Evolutionary conservation across 2,888 invertebrate species (phyloP), one percentile per base, ranked within the genome.

Genomic region (Abrostola triplasia): DNA sequence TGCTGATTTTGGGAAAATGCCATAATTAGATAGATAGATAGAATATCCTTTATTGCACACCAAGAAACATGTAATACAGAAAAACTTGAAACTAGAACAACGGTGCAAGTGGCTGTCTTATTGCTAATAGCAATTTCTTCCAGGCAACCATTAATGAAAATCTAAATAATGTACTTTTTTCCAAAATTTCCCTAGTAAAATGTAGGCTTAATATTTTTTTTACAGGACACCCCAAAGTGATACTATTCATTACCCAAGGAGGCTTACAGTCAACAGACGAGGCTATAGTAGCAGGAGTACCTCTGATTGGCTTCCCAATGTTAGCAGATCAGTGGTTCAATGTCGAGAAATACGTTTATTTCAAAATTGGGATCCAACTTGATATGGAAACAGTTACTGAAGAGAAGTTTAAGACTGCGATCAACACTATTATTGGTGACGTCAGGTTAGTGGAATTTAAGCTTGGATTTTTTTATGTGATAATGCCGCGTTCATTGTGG

Each of bases 191-290:
- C n/a, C n/a, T n/a, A n/a, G n/a, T n/a, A n/a, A n/a, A n/a, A n/a
- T n/a, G n/a, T n/a, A n/a, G n/a, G n/a, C n/a, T n/a, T n/a, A 92
- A 0, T 84, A 91, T 88, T 48, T 40, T 10, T 13, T 59, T 83
- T 81, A 0, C 70, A 89, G 89, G 73, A 41, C 94, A 95, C 76
- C 89, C 90, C 0, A 94, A 93, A 58, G 60, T 93, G 0, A 93
- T 92, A 69, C 53, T 91, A 0, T 94, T 94, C 50, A 85, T 93
- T 37, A 91, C 90, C 0, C 92, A 93, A 86, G 92, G 89, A 54
- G 93, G 93, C 6, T 69, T 91, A 5, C 91, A 92, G 59, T 92
- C 93, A 0, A 84, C 90, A 0, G 91, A 91, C 59, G 93, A 93
- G 79, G 85, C 92, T 0, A 86, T 93, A 6, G 80, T 82, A 13